Evolutionary conservation across 2,888 invertebrate species (phyloP).

Genomic region (Caenorhabditis wallacei): DNA sequence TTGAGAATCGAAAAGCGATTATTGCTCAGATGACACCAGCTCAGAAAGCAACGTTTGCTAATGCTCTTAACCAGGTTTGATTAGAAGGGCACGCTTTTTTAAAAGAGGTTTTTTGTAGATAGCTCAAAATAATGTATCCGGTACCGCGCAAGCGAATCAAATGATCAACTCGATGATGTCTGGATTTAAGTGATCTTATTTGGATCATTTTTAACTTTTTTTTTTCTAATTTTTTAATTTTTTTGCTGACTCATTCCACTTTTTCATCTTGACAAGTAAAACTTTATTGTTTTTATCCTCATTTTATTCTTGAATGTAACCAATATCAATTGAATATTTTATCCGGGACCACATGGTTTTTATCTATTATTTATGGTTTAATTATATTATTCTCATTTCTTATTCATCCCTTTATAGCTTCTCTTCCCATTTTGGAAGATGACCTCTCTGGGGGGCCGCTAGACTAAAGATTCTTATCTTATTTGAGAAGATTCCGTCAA

Average conservation of each 20-base stretch:
- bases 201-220: slow-evolving; percentile 8
- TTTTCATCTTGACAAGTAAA: too few species aligned
- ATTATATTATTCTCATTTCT: slow-evolving; percentile 10
- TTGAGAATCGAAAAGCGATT: slow-evolving; percentile 71
- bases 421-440: not conserved
- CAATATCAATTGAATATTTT: too few species aligned
- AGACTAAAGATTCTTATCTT: slow-evolving; percentile 3
- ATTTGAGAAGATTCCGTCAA: not conserved
- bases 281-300: too few species aligned
- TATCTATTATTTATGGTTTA: not conserved
- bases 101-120: slow-evolving; percentile 20
- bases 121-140: slow-evolving; percentile 38
- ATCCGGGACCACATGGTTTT: not conserved
- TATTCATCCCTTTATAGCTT: slow-evolving; percentile 21
- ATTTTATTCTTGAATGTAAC: too few species aligned
- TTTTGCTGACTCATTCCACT: not conserved
- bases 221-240: not conserved
- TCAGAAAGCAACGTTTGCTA: slow-evolving; percentile 68
- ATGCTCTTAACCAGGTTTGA: slow-evolving; percentile 65
- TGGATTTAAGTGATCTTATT: slow-evolving; percentile 27
- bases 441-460: not conserved
- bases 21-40: slow-evolving; percentile 64
- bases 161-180: slow-evolving; percentile 55
- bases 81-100: too few species aligned
- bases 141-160: slow-evolving; percentile 31